A percentile compares a stretch with the other conserved stretches of the same genome.
Evolutionary conservation across 1,140 invertebrate genomes (phyloP).

Genomic region (Achroia grisella): DNA sequence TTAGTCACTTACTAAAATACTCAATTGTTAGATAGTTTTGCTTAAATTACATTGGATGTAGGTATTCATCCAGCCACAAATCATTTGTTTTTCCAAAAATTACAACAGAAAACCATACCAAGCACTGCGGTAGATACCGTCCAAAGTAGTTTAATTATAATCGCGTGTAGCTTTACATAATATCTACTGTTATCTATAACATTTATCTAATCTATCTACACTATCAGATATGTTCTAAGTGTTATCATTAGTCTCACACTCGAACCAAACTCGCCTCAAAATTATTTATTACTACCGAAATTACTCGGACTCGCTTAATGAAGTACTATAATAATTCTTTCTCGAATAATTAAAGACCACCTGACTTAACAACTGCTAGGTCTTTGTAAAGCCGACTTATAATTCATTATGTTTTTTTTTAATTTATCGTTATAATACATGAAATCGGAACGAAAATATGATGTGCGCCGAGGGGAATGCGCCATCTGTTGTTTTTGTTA

Average conservation of each 20-base stretch:
- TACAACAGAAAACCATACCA: too few relatives aligned
- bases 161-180: neutral
- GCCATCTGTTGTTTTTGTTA: conserved; percentile 59
- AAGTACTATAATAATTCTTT: conserved; percentile 63
- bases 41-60: too few relatives aligned
- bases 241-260: conserved; percentile 18
- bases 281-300: conserved; percentile 51
- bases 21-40: too few relatives aligned
- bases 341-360: conserved; percentile 66
- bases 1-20: too few relatives aligned
- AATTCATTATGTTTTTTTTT: conserved; percentile 40
- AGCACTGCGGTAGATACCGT: too few relatives aligned
- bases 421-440: conserved; percentile 66
- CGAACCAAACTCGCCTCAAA: conserved; percentile 17
- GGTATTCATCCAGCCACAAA: too few relatives aligned
- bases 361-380: conserved; percentile 56
- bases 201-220: neutral
- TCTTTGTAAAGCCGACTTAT: conserved; percentile 56
- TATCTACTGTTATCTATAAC: neutral
- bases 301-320: conserved; percentile 43
- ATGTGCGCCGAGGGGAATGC: conserved; percentile 23
- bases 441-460: conserved; percentile 30
- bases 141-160: too few relatives aligned
- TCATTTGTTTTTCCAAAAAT: too few relatives aligned
- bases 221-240: neutral